Evolutionary conservation across 1,140 invertebrate species (phyloP), one percentile per base, ranked within the genome.

Genomic region (Euglossa dilemma): DNA sequence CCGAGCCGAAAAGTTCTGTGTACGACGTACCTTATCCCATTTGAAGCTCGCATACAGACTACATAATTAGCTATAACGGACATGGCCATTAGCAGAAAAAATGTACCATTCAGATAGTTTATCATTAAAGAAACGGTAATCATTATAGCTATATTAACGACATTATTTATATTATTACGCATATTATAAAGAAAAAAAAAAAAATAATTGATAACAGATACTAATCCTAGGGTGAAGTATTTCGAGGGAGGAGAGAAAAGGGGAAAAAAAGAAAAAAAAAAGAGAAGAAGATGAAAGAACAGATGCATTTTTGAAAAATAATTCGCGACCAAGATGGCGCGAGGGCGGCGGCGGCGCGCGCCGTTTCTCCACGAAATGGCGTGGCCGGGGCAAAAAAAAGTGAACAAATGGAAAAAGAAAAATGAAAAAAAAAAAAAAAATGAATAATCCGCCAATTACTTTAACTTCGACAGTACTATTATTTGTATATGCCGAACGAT

Each of bases 401-500:
- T 36, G 36, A 36, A 36, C 36, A 36, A 36, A 36, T 36, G 36
- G 36, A 36, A 36, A 36, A 36, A 36, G 36, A 56, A 52, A 69
- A 78, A 78, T 56, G 63, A 80, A 78, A 25, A 85, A 66, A 78
- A 36, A n/a, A 84, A 73, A 85, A 86, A 61, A 85, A 88, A 92
- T 90, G 69, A 93, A 93, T 91, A 92, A 93, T 92, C 88, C 91
- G 93, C 93, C 93, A 94, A 94, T 94, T 94, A 94, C 92, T 94
- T 94, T 93, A 93, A 94, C 92, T 93, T 94, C 91, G 92, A 93
- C 92, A 93, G 91, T 94, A 94, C 91, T 93, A 93, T 94, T 93
- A 94, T 94, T 94, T 94, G 88, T 93, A 93, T 94, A 93, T 94
- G 93, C 93, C 93, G 93, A 94, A 94, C 93, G 93, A 94, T 93